A percentile compares a stretch with the other conserved stretches of the same genome.
These are phyloP conservation scores for Seriola quinqueradiata DNA, from an alignment of 2,113 vertebrate genomes.

Conservation along the genomic window DNA sequence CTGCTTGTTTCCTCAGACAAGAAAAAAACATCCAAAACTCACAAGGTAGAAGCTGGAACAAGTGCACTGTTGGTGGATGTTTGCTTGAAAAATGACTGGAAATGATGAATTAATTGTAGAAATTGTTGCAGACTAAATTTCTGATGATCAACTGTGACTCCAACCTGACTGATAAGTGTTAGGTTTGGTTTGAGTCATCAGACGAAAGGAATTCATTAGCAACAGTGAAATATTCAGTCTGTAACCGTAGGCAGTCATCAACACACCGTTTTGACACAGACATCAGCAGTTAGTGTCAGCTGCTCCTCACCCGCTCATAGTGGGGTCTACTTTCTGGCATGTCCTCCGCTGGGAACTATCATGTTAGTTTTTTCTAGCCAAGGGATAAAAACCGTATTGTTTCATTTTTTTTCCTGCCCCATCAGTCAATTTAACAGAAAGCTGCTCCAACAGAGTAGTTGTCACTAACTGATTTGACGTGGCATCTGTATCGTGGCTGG, in stretches of 20 bases:
- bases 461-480: slow-evolving; percentile 4
- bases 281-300: slow-evolving; percentile 49
- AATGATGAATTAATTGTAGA: background rate
- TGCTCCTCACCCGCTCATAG: slow-evolving; percentile 16
- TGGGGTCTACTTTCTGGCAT: slow-evolving; percentile 44
- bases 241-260: background rate
- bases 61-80: background rate
- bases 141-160: background rate
- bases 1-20: background rate
- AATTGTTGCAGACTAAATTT: background rate
- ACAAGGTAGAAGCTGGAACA: background rate
- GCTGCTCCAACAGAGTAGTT: background rate
- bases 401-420: background rate
- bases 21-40: background rate
- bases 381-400: slow-evolving; percentile 19
- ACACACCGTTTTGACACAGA: slow-evolving; percentile 1
- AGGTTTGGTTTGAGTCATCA: background rate
- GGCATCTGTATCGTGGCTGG: background rate
- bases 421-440: background rate
- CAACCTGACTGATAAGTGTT: background rate
- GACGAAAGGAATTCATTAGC: background rate
- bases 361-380: slow-evolving; percentile 34
- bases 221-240: background rate
- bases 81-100: background rate
- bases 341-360: slow-evolving; percentile 42